A percentile compares a stretch with the other conserved stretches of the same genome.
phyloP scores from a whole-genome alignment of 2,797 vertebrate species.

The Sebastes oblongus region DNA sequence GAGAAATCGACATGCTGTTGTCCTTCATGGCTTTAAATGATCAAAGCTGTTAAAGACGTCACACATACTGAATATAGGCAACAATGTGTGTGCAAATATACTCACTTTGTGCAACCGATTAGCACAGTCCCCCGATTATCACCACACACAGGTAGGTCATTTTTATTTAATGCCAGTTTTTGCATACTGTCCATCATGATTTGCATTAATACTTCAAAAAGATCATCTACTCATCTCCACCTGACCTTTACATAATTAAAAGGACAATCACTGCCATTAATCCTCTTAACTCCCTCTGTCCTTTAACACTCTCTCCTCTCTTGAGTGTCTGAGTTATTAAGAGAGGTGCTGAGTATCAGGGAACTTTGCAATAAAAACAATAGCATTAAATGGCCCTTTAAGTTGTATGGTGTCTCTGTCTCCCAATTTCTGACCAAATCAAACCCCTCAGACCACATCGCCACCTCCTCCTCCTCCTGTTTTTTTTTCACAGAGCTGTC shows the following conservation, averaged over 20 bases:
- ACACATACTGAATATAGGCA: background rate
- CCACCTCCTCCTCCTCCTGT: background rate
- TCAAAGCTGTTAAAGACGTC: background rate
- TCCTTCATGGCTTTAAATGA: background rate
- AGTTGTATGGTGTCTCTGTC: background rate
- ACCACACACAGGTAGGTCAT: background rate
- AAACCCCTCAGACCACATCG: constrained; percentile 16
- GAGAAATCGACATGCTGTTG: background rate
- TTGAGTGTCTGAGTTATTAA: background rate
- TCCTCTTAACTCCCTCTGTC: constrained; percentile 13
- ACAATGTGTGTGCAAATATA: background rate
- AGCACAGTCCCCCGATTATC: background rate
- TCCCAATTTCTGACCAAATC: background rate
- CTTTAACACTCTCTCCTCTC: constrained; percentile 20
- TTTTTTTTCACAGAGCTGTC: constrained; percentile 56
- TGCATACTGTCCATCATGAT: constrained; percentile 38
- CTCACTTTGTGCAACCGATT: background rate
- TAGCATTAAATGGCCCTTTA: background rate
- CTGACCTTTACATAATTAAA: constrained; percentile 62
- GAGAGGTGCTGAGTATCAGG: background rate
- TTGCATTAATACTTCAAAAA: constrained; percentile 29
- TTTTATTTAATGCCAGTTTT: constrained; percentile 46
- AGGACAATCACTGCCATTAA: constrained; percentile 29
- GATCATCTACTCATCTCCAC: constrained; percentile 23
- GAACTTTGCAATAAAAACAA: background rate